Base-by-base conservation (phyloP, 2,113 vertebrate genomes). In the Sitta europaea region DNA sequence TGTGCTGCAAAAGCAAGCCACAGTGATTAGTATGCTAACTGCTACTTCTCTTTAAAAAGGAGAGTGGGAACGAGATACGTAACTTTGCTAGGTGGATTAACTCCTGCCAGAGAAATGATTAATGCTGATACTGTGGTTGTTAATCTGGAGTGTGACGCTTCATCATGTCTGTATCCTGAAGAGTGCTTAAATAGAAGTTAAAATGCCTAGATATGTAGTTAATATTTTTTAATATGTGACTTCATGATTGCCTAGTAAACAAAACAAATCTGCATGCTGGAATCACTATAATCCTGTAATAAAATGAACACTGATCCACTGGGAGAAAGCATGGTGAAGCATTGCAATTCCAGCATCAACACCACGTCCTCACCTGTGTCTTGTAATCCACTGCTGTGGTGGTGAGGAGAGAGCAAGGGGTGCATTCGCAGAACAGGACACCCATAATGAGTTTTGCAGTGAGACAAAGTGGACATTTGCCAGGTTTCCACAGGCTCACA, bases 41-140 rank as follows among this genome's bases (percentile, higher is more conserved):
- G 96, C 95, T 96, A 59, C 93, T 91, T 93, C 94, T 97, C 95
- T 97, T 97, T 96, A 79, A 94, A 96, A 97, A 96, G 96, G 96
- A 97, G 94, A 86, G 75, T 58, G 82, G 93, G 86, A 94, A 93
- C n/a, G 76, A 94, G 76, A 87, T 68, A 43, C 4, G 4, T 91
- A 94, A 96, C 91, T 89, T 93, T 74, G 29, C 81, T 82, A 82
- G 92, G 78, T 76, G 66, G 79, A 86, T 90, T 91, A 96, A 93
- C 88, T 76, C 95, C 96, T 94, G 65, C 92, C 84, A 73, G 92
- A 90, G 76, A 72, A 79, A n/a, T 79, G 10, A 92, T 81, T 93
- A 71, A 86, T 90, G 68, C 77, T 91, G 57, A 91, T 75, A 90
- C 70, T 11, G 50, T 87, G 92, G 89, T 91, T 13, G 36, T 92